phyloP scores from a whole-genome alignment of 2,113 vertebrate genomes.

The Phrynocephalus versicolor region DNA sequence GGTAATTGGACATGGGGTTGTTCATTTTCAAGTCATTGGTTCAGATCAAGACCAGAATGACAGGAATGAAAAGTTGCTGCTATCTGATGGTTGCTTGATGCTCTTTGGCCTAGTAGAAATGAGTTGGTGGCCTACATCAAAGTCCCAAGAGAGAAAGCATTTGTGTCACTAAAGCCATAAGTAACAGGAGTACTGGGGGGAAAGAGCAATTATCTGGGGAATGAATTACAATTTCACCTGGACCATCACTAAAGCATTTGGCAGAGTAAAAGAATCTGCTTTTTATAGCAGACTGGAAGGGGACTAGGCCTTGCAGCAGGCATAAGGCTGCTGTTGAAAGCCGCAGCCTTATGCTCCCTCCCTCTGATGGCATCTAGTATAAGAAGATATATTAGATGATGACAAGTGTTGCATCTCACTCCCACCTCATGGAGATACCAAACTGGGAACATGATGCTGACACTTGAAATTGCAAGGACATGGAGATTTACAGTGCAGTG shows the following conservation, averaged over 20 bases:
- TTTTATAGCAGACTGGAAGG: background rate
- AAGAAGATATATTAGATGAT: background rate
- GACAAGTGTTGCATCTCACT: background rate
- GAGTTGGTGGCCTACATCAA: background rate
- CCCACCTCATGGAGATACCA: background rate
- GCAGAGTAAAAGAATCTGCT: background rate
- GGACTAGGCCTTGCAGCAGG: background rate
- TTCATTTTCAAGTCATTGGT: background rate
- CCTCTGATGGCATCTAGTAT: background rate
- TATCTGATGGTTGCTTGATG: background rate
- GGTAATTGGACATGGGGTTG: background rate
- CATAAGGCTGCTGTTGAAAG: background rate
- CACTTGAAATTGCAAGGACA: background rate
- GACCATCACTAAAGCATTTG: slow-evolving; percentile 4
- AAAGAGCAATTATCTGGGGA: background rate
- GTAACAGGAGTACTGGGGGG: background rate
- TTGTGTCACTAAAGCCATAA: slow-evolving; percentile 5
- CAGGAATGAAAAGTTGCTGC: background rate
- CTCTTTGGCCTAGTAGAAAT: background rate
- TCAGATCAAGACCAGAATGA: background rate
- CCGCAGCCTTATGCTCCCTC: background rate
- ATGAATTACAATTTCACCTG: background rate
- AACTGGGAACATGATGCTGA: background rate
- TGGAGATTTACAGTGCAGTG: background rate
- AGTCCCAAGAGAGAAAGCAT: background rate